A percentile compares a stretch with the other conserved stretches of the same genome.
Evolutionary conservation across 2,797 vertebrate species (phyloP).

Genomic region (Saxicola maurus): DNA sequence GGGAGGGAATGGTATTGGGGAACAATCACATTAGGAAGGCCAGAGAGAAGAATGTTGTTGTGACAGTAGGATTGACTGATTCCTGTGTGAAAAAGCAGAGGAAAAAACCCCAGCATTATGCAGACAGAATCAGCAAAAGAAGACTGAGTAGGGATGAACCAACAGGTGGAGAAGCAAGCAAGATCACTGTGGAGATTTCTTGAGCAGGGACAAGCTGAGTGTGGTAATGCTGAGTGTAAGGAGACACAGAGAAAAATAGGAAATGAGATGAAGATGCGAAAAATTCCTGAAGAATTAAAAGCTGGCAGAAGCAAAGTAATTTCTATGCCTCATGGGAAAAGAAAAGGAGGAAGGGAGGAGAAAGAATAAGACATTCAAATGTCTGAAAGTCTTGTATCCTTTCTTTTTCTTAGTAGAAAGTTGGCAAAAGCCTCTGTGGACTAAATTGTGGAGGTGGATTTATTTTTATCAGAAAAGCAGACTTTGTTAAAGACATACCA

Average conservation of each 20-base stretch:
- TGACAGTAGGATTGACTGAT: neutral
- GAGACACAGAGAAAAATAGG: neutral
- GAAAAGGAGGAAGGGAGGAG: neutral
- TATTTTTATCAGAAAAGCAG: neutral
- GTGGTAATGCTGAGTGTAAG: neutral
- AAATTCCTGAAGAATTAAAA: neutral
- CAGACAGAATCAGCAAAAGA: neutral
- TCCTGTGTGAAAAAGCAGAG: neutral
- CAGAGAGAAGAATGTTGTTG: neutral
- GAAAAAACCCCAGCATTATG: accelerated
- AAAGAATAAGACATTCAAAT: neutral
- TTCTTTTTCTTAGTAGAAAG: neutral
- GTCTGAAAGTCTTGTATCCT: neutral
- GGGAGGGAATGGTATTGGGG: neutral
- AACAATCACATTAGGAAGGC: neutral
- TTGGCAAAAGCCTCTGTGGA: neutral
- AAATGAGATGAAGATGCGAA: neutral
- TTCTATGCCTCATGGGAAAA: neutral
- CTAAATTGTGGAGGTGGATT: neutral
- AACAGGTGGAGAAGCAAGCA: neutral
- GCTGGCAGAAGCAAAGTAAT: neutral
- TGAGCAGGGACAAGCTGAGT: neutral
- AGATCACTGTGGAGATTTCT: neutral
- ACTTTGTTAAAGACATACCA: neutral
- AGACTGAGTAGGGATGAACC: neutral